Percentiles rank a stretch among this genome's conserved stretches.
Conservation (phyloP, 2,113 vertebrate species). For the Carlito syrichta region DNA sequence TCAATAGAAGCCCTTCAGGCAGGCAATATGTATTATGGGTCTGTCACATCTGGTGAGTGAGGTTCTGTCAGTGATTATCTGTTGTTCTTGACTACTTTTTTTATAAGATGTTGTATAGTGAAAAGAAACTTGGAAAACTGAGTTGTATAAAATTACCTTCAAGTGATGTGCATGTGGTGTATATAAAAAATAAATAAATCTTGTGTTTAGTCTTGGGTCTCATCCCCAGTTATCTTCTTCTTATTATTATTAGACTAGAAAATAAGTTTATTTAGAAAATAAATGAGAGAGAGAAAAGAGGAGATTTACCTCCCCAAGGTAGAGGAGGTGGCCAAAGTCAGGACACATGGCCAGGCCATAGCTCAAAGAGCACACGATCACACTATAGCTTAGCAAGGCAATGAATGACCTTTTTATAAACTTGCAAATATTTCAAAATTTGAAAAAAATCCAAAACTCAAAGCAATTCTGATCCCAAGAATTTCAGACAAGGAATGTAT, state of each 20-base stretch:
- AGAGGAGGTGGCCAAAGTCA: too few relatives aligned
- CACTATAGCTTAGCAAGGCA: too few relatives aligned
- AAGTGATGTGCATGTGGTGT: not conserved
- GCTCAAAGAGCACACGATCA: too few relatives aligned
- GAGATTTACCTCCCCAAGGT: too few relatives aligned
- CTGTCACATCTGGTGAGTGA: not conserved
- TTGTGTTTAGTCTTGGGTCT: not conserved
- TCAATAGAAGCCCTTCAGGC: not conserved
- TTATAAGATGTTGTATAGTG: not conserved
- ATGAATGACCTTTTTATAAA: too few relatives aligned
- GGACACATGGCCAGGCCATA: too few relatives aligned
- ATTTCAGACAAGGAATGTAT: not conserved
- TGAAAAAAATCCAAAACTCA: too few relatives aligned
- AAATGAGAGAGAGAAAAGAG: too few relatives aligned
- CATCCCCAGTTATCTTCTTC: too few relatives aligned
- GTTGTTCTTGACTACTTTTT: not conserved
- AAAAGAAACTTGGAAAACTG: not conserved
- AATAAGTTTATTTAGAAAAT: too few relatives aligned
- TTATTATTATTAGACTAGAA: too few relatives aligned
- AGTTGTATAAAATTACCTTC: not conserved
- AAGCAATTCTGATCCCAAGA: not conserved
- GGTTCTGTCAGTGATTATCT: rapidly evolving
- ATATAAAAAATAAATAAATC: not conserved
- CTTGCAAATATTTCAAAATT: not conserved
- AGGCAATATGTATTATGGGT: not conserved